A percentile compares a stretch with the other conserved stretches of the same genome.
Evolutionary conservation across 2,113 vertebrate genomes (phyloP).

Genomic region (Lanius ludovicianus): DNA sequence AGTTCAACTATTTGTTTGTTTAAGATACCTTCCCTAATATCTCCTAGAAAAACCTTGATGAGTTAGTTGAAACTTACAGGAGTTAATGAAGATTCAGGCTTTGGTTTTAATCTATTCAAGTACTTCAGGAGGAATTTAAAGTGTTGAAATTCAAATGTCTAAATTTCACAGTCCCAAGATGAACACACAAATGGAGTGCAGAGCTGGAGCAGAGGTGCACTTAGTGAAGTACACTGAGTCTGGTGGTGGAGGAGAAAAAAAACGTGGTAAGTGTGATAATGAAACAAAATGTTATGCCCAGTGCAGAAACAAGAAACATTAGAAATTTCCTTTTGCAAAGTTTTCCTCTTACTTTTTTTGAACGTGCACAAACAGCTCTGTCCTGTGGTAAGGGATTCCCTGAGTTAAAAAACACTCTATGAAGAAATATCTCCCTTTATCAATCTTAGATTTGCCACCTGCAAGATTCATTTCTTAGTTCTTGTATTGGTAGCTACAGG

Average conservation of each 20-base stretch:
- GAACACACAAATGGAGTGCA: neutral
- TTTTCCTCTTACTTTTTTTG: neutral
- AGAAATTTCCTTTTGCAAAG: neutral
- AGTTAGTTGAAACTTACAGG: neutral
- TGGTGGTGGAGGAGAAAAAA: neutral
- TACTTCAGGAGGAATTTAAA: neutral
- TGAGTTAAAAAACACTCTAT: neutral
- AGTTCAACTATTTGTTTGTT: neutral
- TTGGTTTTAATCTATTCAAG: neutral
- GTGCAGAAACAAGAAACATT: neutral
- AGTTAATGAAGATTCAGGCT: neutral
- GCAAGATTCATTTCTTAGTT: neutral
- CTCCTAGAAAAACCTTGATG: neutral
- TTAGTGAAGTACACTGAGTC: neutral
- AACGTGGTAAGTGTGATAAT: neutral
- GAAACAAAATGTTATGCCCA: neutral
- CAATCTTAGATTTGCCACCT: neutral
- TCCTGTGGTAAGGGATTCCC: neutral
- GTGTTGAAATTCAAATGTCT: neutral
- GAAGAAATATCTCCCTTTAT: neutral
- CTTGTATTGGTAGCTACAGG: neutral
- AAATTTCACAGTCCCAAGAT: neutral
- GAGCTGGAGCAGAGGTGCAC: neutral
- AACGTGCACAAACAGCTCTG: accelerated
- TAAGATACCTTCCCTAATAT: neutral